These are phyloP conservation scores for Aleiodes leptofemur DNA, from an alignment of 2,888 invertebrate genomes.

Conservation along the genomic window DNA sequence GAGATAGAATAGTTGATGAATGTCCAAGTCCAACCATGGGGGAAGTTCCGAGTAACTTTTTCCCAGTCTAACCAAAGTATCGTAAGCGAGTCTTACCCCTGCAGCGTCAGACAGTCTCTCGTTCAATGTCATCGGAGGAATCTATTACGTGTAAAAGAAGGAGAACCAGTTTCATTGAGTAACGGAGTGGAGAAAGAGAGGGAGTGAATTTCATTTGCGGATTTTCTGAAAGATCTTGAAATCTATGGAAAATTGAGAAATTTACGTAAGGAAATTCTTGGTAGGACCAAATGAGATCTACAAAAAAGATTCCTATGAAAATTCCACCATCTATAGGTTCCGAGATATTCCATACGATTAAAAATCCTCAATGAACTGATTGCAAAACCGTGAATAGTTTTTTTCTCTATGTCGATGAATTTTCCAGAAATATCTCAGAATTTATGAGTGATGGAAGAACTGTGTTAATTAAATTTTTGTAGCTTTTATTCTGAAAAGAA, in stretches of 20 bases:
- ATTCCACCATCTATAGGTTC: too few species aligned
- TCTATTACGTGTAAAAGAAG: constrained; percentile 49
- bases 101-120: constrained; percentile 64
- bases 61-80: constrained; percentile 62
- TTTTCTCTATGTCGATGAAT: too few species aligned
- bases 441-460: too few species aligned
- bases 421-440: too few species aligned
- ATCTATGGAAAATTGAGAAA: neutral
- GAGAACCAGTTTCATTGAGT: constrained; percentile 5
- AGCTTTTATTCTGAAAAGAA: too few species aligned
- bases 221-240: neutral
- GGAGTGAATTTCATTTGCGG: neutral
- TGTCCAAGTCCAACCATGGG: constrained; percentile 61
- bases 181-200: neutral
- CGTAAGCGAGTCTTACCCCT: constrained; percentile 65
- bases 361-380: too few species aligned
- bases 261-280: too few species aligned
- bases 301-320: too few species aligned
- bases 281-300: too few species aligned
- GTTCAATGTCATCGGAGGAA: constrained; percentile 60
- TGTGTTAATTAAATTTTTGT: too few species aligned
- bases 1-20: constrained; percentile 63
- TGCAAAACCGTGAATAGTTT: too few species aligned
- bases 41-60: constrained; percentile 51
- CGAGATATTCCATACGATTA: too few species aligned